Evolutionary conservation across 2,888 invertebrate species (phyloP), one percentile per base, ranked within the genome.

Genomic region (Tolmerus cingulatus): DNA sequence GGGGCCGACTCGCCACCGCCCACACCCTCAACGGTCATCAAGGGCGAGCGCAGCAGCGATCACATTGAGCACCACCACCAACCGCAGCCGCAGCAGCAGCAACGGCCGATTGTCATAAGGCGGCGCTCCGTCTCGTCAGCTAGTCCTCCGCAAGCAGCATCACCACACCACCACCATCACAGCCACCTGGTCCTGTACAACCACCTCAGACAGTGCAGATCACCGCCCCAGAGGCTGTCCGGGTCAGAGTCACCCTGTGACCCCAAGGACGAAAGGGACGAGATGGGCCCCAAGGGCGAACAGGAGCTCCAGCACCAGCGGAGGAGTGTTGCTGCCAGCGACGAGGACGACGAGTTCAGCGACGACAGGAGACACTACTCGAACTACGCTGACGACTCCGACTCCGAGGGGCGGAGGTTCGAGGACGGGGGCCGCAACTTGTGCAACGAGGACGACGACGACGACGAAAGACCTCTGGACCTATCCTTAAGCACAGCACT

Each of bases 401-500:
- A 87, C 66, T 87, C 84, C 82, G 78, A 87, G 46, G 30, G n/a
- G 77, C 77, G 81, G 79, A 8, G 81, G n/a, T 77, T 27, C n/a
- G 86, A 86, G 12, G 77, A 86, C 34, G 86, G 77, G 30, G 79
- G 66, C 5, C 34, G 74, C 40, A 43, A 51, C 5, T 16, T 40
- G 7, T 43, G 19, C 23, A 55, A 89, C 51, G 87, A 86, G 37
- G 89, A 90, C 57, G 91, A 92, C 81, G 91, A 92, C 84, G 93
- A 94, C 87, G 94, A 95, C 89, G 95, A 96, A 90, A 95, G 95
- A 88, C 97, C 97, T 19, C 92, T 97, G 92, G 97, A 97, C 93
- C 93, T 97, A 91, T 96, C 96, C 90, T 95, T 96, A 76, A 93
- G 93, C 87, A 90, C 91, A 46, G 90, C 91, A 27, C 86, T 91